Evolutionary conservation across 2,888 invertebrate species (phyloP), one percentile per base, ranked within the genome.

Genomic region (Oligia fasciuncula): DNA sequence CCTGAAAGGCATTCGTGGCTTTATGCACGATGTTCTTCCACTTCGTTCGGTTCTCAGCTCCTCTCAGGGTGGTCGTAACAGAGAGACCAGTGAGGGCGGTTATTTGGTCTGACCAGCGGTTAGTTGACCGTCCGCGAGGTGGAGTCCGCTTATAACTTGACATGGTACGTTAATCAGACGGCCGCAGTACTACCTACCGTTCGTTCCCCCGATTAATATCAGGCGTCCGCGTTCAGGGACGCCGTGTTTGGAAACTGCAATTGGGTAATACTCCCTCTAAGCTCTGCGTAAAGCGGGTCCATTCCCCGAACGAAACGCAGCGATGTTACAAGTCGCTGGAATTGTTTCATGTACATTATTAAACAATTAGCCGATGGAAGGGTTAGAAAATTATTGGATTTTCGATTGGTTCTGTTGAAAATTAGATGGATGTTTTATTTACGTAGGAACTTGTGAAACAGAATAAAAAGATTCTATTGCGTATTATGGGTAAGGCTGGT

Each of bases 141-240:
- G n/a, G n/a, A n/a, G n/a, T n/a, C n/a, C 73, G 73, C 80, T 80
- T 65, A 72, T 82, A 60, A 63, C 83, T 81, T 79, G 75, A n/a
- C 43, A 9, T 0, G 17, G 57, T 62, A 67, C 74, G 81, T 90
- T 89, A 85, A 91, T 90, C 89, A 88, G 84, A 83, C 81, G 79
- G 80, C 79, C 73, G 65, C 83, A 81, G 79, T 75, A 79, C 78
- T 76, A 85, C 83, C 87, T 63, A 83, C 79, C 72, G 76, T 71
- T 87, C 72, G 76, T 71, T 87, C 71, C 79, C 62, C 87, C 89
- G 91, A 90, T 91, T 90, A 90, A 90, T 90, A 91, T 88, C 88
- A 86, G 85, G 83, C 78, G 83, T 73, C 81, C 77, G 76, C 81
- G 84, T 77, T 74, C 71, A 66, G 89, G 80, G 87, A 83, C 75